Conservation (phyloP, 2,888 invertebrate species). For the Pammene aurita region DNA sequence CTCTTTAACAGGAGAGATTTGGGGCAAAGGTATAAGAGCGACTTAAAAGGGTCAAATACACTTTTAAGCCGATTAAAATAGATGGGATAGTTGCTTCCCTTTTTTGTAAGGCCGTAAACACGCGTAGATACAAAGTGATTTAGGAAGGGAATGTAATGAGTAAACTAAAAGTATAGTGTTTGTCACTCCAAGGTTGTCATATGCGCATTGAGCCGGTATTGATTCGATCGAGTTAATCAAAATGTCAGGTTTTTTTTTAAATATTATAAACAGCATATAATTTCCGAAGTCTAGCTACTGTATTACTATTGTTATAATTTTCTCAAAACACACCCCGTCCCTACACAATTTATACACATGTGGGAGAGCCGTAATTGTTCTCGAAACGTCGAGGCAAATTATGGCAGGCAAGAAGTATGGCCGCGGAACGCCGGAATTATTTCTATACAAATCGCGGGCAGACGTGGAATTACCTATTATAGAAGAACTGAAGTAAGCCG, state of each 20-base stretch:
- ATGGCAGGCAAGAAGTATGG: conserved; percentile 70
- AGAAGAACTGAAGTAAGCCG: conserved; percentile 11
- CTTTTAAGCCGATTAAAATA: conserved; percentile 20
- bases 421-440: conserved; percentile 64
- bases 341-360: conserved; percentile 42
- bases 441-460: conserved; percentile 70
- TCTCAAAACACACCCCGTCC: conserved; percentile 29
- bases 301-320: no score
- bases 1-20: conserved; percentile 19
- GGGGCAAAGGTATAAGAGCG: conserved; percentile 6
- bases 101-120: not conserved
- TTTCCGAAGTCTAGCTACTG: no score
- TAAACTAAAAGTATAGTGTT: no score
- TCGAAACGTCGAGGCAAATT: conserved; percentile 73
- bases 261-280: no score
- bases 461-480: conserved; percentile 40
- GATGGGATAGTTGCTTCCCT: conserved; percentile 13
- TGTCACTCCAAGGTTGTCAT: no score
- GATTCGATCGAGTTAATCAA: no score
- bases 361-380: conserved; percentile 67
- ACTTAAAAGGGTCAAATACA: conserved; percentile 12
- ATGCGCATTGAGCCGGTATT: no score
- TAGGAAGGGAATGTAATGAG: not conserved
- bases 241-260: no score
- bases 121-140: no score